Conservation (phyloP, 1,140 invertebrate species). For the Lineus longissimus region DNA sequence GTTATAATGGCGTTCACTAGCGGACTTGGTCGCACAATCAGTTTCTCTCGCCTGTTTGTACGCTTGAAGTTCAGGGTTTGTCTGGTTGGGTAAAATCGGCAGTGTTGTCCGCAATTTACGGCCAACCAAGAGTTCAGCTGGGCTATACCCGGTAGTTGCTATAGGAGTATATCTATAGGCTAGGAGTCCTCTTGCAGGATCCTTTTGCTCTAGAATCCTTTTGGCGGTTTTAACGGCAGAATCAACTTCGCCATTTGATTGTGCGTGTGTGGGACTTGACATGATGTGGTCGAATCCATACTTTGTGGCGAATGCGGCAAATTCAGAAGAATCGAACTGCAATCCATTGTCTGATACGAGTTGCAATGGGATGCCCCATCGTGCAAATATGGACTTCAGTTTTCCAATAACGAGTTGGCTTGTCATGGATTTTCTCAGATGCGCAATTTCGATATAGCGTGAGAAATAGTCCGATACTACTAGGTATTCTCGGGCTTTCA, state of each 20-base stretch:
- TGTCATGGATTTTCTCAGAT: conserved; percentile 6
- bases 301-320: conserved; percentile 19
- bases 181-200: conserved; percentile 9
- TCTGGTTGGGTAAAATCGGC: too few relatives aligned
- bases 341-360: conserved; percentile 28
- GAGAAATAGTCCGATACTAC: conserved; percentile 22
- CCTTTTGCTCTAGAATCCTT: conserved; percentile 9
- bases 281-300: conserved; percentile 26
- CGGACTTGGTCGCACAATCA: too few relatives aligned
- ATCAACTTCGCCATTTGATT: conserved; percentile 24
- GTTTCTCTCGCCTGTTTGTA: too few relatives aligned
- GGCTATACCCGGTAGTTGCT: conserved; percentile 10
- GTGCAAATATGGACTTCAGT: conserved; percentile 24
- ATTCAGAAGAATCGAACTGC: conserved; percentile 25
- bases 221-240: conserved; percentile 23
- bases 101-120: conserved; percentile 12
- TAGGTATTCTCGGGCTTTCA: conserved; percentile 18
- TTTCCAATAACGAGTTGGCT: conserved; percentile 12
- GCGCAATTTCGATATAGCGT: conserved; percentile 16
- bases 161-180: conserved; percentile 8
- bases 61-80: too few relatives aligned
- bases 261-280: conserved; percentile 18
- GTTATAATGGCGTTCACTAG: too few relatives aligned
- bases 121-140: conserved; percentile 11
- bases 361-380: conserved; percentile 21